Evolutionary conservation across 2,113 vertebrate genomes (phyloP).

Genomic region (Microtus pennsylvanicus): DNA sequence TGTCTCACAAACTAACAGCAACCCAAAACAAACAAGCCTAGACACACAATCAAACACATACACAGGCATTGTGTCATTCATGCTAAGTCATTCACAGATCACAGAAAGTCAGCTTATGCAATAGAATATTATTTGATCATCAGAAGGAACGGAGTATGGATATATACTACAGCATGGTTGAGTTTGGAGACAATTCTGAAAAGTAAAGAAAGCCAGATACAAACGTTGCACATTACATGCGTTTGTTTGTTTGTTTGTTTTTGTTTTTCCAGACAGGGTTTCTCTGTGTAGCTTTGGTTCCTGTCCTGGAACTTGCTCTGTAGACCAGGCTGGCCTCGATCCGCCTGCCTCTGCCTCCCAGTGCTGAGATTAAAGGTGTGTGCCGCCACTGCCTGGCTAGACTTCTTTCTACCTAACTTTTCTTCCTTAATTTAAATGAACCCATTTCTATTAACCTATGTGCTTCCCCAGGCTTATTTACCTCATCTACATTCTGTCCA

Average conservation of each 20-base stretch:
- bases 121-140: not conserved
- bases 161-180: too few relatives aligned
- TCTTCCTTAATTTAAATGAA: not conserved
- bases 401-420: not conserved
- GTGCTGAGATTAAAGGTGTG: too few relatives aligned
- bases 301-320: too few relatives aligned
- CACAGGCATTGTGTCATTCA: not conserved
- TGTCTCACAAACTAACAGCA: too few relatives aligned
- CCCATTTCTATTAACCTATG: not conserved
- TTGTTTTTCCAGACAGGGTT: not conserved
- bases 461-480: not conserved
- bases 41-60: fast-evolving
- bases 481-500: not conserved
- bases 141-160: not conserved
- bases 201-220: not conserved
- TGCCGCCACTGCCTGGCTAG: not conserved
- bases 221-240: not conserved
- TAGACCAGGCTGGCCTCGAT: too few relatives aligned
- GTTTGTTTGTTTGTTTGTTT: not conserved
- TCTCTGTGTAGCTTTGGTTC: too few relatives aligned
- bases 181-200: not conserved
- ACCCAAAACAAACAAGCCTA: too few relatives aligned
- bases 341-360: not conserved
- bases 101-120: fast-evolving
- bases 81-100: fast-evolving